A percentile compares a stretch with the other conserved stretches of the same genome.
Conservation (phyloP, 2,113 vertebrate genomes). For the Strigops habroptila region DNA sequence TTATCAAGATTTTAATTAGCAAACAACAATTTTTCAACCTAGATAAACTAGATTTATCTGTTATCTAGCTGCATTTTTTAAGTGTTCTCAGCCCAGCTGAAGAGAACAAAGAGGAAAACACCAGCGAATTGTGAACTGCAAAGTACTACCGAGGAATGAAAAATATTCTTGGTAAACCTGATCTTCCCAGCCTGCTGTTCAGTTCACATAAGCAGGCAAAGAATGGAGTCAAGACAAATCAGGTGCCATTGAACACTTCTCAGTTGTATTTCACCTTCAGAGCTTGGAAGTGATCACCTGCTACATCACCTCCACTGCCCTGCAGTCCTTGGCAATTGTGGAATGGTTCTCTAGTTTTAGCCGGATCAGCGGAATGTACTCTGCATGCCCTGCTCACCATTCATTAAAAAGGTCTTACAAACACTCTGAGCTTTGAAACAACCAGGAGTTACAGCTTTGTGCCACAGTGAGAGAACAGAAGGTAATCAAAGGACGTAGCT, state of each 20-base stretch:
- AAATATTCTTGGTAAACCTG: neutral
- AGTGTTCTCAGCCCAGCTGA: neutral
- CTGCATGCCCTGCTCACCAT: neutral
- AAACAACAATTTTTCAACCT: neutral
- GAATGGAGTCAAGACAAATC: neutral
- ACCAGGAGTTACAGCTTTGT: neutral
- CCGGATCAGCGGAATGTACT: neutral
- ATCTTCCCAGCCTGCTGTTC: neutral
- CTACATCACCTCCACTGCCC: neutral
- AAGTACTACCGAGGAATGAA: neutral
- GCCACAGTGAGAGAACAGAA: neutral
- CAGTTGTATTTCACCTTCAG: neutral
- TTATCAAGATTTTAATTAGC: constrained; percentile 27
- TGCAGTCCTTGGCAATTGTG: neutral
- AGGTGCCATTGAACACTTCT: neutral
- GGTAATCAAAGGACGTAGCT: neutral
- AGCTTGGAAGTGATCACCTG: neutral
- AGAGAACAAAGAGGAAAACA: neutral
- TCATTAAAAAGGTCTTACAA: neutral
- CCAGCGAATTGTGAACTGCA: neutral
- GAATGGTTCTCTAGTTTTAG: neutral
- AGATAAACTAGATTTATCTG: neutral
- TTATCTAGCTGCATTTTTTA: neutral
- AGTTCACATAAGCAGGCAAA: neutral
- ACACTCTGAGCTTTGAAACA: neutral